Percentiles rank a stretch among this genome's conserved stretches.
Evolutionary conservation across 2,113 vertebrate species (phyloP).

Genomic region (Poicephalus gulielmi): DNA sequence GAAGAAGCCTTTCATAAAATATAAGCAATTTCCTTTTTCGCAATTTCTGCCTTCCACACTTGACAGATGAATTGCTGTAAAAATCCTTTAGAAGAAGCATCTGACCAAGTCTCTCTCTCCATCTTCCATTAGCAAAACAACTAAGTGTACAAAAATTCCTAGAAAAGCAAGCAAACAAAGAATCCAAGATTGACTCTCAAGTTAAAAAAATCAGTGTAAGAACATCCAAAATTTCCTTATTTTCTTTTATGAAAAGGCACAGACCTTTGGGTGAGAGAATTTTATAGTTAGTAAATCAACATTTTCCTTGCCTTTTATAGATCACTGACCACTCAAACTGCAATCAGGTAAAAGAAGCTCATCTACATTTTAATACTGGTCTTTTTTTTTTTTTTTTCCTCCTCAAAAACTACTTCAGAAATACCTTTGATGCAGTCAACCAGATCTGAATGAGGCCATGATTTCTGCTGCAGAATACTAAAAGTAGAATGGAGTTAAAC

Average conservation of each 20-base stretch:
- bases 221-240: not conserved
- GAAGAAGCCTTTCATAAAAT: conserved; percentile 41
- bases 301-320: not conserved
- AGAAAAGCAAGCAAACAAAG: not conserved
- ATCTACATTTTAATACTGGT: not conserved
- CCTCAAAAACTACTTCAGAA: not conserved
- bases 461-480: not conserved
- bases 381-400: not conserved
- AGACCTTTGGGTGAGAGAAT: not conserved
- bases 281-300: not conserved
- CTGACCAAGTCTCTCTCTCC: not conserved
- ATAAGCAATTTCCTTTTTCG: conserved; percentile 20
- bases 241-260: not conserved
- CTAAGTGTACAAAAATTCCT: not conserved
- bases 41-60: not conserved
- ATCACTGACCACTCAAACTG: not conserved
- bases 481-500: not conserved
- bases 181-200: not conserved
- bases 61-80: not conserved
- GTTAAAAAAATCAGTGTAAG: not conserved
- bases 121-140: not conserved
- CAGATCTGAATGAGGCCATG: not conserved
- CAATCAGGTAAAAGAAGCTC: not conserved
- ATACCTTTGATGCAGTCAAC: not conserved
- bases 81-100: not conserved